phyloP scores from a whole-genome alignment of 2,888 invertebrate genomes.

The Nomada goodeniana region DNA sequence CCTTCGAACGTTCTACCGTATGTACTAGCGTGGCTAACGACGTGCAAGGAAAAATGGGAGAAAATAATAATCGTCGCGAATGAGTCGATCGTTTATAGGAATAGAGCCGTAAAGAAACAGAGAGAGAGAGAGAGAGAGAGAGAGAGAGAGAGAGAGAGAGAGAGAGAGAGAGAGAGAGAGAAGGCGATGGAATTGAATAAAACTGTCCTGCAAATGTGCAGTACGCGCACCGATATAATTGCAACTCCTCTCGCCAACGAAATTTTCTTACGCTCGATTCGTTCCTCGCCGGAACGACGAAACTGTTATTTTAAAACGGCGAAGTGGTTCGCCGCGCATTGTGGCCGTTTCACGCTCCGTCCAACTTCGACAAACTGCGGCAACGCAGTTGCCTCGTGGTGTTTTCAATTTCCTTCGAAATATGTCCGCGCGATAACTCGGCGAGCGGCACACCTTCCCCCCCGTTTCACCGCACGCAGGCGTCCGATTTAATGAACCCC shows the following conservation, averaged over 20 bases:
- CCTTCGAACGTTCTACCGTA: slow-evolving; percentile 28
- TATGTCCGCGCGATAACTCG: slow-evolving; percentile 15
- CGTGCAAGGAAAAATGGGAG: slow-evolving; percentile 12
- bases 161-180: not conserved
- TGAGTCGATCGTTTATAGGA: slow-evolving; percentile 7
- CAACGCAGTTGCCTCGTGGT: not conserved
- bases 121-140: not conserved
- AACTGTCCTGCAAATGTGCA: too few relatives aligned
- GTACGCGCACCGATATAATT: not conserved
- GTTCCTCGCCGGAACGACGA: not conserved
- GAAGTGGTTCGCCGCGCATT: not conserved
- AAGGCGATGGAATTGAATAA: too few relatives aligned
- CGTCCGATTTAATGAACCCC: slow-evolving; percentile 42
- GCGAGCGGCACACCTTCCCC: slow-evolving; percentile 12
- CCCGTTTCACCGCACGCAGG: slow-evolving; percentile 19
- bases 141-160: not conserved
- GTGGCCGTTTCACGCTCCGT: not conserved
- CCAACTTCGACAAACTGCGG: slow-evolving; percentile 20
- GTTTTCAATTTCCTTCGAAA: slow-evolving; percentile 27
- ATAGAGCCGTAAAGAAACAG: not conserved
- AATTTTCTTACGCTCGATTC: not conserved
- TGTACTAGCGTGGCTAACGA: slow-evolving; percentile 26
- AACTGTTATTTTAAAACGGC: not conserved
- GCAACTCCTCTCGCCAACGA: not conserved
- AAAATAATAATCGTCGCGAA: slow-evolving; percentile 19